phyloP scores from a whole-genome alignment of 2,888 invertebrate species.

The Drosophila mimica region DNA sequence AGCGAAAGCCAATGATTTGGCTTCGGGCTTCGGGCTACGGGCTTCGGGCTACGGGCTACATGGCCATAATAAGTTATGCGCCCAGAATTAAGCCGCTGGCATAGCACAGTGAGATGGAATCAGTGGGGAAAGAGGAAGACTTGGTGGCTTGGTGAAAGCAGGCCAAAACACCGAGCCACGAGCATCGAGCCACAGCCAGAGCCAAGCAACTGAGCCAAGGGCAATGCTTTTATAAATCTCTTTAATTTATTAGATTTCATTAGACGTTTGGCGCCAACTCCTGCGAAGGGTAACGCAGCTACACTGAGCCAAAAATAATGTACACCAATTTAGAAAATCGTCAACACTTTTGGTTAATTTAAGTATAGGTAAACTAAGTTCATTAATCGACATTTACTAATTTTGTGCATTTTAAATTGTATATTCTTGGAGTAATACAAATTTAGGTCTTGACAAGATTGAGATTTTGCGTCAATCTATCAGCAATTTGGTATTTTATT shows the following conservation, averaged over 20 bases:
- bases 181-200: not conserved
- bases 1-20: conserved; percentile 59
- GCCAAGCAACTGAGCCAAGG: conserved; percentile 39
- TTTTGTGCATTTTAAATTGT: not conserved
- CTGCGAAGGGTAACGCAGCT: conserved; percentile 40
- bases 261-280: conserved; percentile 72
- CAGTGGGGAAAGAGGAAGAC: not conserved
- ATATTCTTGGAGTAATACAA: not conserved
- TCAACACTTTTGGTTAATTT: not conserved
- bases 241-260: conserved; percentile 81
- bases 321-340: not conserved
- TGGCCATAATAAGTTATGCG: conserved; percentile 56
- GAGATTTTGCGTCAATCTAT: not conserved
- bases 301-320: not conserved
- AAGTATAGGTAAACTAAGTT: not conserved
- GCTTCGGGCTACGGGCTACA: conserved; percentile 6
- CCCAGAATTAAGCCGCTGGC: conserved; percentile 51
- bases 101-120: not conserved
- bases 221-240: conserved; percentile 77
- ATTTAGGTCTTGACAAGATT: not conserved
- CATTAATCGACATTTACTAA: not conserved
- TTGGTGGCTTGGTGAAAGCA: not conserved
- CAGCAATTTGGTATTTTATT: not conserved
- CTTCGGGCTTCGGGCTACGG: conserved; percentile 4
- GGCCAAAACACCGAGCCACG: not conserved